Percentiles rank a stretch among this genome's conserved stretches.
phyloP scores from a whole-genome alignment of 2,888 invertebrate species.

The Polydesmus complanatus region DNA sequence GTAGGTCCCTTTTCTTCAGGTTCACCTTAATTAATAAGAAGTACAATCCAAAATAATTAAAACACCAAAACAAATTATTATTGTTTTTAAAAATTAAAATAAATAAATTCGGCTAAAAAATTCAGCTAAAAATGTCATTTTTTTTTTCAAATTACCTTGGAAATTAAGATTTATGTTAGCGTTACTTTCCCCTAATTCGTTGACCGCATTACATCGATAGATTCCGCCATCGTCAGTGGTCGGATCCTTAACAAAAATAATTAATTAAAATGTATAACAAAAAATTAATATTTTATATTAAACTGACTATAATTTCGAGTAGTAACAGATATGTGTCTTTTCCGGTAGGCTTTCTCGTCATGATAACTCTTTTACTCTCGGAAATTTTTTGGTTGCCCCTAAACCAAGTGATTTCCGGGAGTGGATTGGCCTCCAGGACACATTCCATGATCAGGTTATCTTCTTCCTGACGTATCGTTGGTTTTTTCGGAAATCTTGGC shows the following conservation, averaged over 20 bases:
- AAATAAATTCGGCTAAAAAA: no score
- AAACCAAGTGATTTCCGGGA: slow-evolving; percentile 91
- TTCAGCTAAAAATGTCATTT: no score
- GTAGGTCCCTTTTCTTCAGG: slow-evolving; percentile 19
- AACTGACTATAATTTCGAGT: slow-evolving; percentile 61
- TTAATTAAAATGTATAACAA: not conserved
- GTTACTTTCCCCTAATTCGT: slow-evolving; percentile 97
- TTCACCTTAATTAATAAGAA: slow-evolving; percentile 15
- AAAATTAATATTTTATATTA: not conserved
- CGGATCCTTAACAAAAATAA: slow-evolving; percentile 50
- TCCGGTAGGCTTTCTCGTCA: slow-evolving; percentile 73
- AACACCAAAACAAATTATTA: not conserved
- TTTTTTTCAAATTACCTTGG: slow-evolving; percentile 80
- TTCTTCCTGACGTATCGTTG: slow-evolving; percentile 85
- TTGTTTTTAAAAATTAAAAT: not conserved
- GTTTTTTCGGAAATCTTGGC: slow-evolving; percentile 92
- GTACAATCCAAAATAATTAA: not conserved
- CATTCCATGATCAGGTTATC: slow-evolving; percentile 91
- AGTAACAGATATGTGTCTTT: slow-evolving; percentile 84
- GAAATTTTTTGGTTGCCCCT: slow-evolving; percentile 63
- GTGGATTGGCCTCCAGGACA: slow-evolving; percentile 84
- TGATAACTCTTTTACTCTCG: slow-evolving; percentile 73
- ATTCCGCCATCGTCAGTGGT: slow-evolving; percentile 93
- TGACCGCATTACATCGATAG: slow-evolving; percentile 98
- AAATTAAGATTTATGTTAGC: slow-evolving; percentile 99